Evolutionary conservation across 2,113 vertebrate genomes (phyloP), one percentile per base, ranked within the genome.

Genomic region (Sorex araneus): DNA sequence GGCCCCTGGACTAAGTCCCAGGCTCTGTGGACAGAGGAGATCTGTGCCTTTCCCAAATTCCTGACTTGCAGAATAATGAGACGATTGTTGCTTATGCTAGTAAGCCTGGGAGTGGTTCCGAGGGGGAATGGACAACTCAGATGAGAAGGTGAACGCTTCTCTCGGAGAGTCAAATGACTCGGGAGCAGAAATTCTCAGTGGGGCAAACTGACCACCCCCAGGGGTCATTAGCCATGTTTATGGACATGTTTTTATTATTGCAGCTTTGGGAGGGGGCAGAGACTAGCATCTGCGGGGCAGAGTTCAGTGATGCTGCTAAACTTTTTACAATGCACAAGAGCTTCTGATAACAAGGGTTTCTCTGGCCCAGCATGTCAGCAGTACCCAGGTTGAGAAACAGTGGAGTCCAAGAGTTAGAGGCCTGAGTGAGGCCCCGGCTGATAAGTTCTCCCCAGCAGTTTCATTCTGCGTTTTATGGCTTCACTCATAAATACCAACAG

Each of bases 391-490:
- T 18, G 47, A 80, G 69, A 90, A 90, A 80, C 16, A 64, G 27
- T n/a, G 45, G 27, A 66, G 60, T 40, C 54, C 82, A 45, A 69
- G 4, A 54, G 76, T 79, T n/a, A 45, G 13, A 91, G 73, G n/a
- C 23, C 27, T 79, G 18, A 81, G 74, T 28, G 70, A 81, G 28
- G 19, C 3, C 8, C 54, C 76, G 47, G 69, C 15, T 80, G 23
- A 19, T 63, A 75, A 27, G 15, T 67, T 94, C n/a, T 82, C 7
- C 34, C 92, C 25, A 27, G 84, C 60, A 76, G 10, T 85, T 81
- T 86, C 84, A 80, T 76, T 76, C 30, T 77, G 43, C 21, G 71
- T 77, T 57, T 81, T 78, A 82, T 67, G 82, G 63, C 64, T 78
- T 40, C 45, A 78, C 36, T 81, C 70, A 86, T 69, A 91, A 54